phyloP scores from a whole-genome alignment of 37 sponge, comb jelly and placozoan genomes.

The Theonella swinhoei region DNA sequence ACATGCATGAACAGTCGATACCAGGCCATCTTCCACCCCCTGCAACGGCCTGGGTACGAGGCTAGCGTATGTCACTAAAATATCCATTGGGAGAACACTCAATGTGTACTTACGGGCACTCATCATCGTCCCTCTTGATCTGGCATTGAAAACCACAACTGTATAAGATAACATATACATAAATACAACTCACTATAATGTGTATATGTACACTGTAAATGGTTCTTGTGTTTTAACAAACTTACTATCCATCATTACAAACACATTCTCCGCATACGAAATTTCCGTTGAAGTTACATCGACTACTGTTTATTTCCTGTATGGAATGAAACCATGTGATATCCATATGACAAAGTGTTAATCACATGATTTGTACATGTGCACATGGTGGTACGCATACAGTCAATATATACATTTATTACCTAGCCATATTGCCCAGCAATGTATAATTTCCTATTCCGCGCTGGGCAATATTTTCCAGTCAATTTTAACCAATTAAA shows the following conservation, averaged over 20 bases:
- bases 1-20: too few relatives aligned
- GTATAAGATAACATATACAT: too few relatives aligned
- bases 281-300: neutral
- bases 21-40: too few relatives aligned
- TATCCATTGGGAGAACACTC: neutral
- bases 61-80: neutral
- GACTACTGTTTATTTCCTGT: neutral
- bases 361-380: neutral
- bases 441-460: too few relatives aligned
- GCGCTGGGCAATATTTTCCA: too few relatives aligned
- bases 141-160: neutral
- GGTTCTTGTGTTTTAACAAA: neutral
- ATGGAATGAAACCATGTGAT: too few relatives aligned
- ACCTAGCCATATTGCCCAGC: too few relatives aligned
- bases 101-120: neutral
- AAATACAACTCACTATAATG: neutral
- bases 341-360: neutral
- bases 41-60: too few relatives aligned
- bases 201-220: neutral
- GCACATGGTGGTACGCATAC: too few relatives aligned
- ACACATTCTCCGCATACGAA: neutral
- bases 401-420: too few relatives aligned
- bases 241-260: neutral
- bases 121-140: neutral
- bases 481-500: too few relatives aligned